Conservation (phyloP, 2,797 vertebrate species). For the Macrochelys suwanniensis region DNA sequence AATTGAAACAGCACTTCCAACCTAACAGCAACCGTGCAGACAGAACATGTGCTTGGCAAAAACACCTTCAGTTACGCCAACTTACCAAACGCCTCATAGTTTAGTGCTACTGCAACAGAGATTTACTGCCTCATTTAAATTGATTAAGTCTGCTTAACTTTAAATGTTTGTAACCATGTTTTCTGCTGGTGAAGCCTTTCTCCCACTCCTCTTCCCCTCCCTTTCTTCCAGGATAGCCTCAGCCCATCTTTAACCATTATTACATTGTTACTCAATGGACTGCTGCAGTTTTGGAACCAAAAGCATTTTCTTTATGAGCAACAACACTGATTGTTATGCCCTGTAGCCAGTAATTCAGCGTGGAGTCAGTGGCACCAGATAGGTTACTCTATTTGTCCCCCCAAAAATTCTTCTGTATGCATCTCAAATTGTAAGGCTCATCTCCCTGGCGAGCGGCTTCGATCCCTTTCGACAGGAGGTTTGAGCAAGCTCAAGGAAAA, state of each 20-base stretch:
- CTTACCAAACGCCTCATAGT: background rate
- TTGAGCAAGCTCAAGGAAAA: slow-evolving; percentile 19
- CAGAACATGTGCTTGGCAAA: background rate
- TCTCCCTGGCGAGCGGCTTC: background rate
- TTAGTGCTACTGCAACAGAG: slow-evolving; percentile 13
- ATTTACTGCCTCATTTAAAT: slow-evolving; percentile 1
- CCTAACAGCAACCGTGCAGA: background rate
- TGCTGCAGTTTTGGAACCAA: background rate
- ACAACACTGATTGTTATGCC: background rate
- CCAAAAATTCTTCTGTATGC: background rate
- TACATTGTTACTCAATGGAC: background rate
- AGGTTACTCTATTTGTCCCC: background rate
- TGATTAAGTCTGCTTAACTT: background rate
- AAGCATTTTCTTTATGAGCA: background rate
- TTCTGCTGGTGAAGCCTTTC: background rate
- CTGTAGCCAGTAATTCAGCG: background rate
- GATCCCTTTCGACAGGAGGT: background rate
- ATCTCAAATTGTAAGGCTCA: background rate
- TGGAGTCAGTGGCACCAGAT: background rate
- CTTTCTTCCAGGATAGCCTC: background rate
- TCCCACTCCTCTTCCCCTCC: background rate
- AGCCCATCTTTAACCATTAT: background rate
- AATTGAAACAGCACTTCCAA: background rate
- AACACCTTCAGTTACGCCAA: background rate
- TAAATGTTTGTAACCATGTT: background rate